phyloP scores from a whole-genome alignment of 2,113 vertebrate genomes.

The Hemicordylus capensis region DNA sequence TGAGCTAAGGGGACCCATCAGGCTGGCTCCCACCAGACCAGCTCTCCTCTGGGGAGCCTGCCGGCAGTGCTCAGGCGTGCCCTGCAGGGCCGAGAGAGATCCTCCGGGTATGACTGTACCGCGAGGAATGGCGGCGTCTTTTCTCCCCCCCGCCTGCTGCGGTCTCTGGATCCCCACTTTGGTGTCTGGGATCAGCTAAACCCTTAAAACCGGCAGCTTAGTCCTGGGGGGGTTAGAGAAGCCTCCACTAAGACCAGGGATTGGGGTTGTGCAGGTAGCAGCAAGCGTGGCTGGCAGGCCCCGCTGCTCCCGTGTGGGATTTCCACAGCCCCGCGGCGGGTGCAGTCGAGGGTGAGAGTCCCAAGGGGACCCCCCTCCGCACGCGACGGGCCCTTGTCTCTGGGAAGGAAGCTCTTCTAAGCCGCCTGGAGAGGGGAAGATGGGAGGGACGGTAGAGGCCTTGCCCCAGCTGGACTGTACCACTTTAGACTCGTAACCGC shows the following conservation, averaged over 20 bases:
- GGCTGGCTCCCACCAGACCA: no score
- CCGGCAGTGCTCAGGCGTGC: no score
- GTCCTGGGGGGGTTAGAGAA: neutral
- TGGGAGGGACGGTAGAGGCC: neutral
- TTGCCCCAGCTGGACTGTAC: neutral
- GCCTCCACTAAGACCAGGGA: neutral
- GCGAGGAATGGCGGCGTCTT: neutral
- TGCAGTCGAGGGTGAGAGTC: neutral
- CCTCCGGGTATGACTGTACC: neutral
- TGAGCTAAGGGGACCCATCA: no score
- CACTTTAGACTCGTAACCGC: neutral
- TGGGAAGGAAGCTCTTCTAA: neutral
- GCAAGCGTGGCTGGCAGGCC: neutral
- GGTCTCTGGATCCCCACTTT: neutral
- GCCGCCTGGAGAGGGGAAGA: neutral
- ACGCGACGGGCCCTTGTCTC: neutral
- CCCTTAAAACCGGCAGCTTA: conserved; percentile 7
- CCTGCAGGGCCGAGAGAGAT: neutral
- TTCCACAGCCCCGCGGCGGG: neutral
- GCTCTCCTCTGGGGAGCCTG: no score
- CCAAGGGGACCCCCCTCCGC: no score
- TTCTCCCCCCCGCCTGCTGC: neutral
- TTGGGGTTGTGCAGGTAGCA: conserved; percentile 7
- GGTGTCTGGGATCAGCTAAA: conserved; percentile 16
- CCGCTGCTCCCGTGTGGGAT: neutral